These are phyloP conservation scores for Catharus bicknelli DNA, from an alignment of 2,113 vertebrate species.

Conservation along the genomic window DNA sequence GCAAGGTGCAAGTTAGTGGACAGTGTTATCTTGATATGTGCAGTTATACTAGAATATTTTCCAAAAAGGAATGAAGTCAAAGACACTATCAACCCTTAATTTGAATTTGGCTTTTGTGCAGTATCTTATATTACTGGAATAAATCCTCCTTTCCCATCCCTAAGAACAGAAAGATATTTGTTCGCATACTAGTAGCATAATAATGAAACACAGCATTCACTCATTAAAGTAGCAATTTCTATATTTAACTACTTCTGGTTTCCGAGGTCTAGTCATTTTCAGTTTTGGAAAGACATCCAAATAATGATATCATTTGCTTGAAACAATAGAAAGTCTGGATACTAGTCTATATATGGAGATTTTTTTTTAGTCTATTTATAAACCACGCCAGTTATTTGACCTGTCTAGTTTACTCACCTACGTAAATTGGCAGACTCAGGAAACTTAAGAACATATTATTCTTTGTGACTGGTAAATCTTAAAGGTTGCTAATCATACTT, in stretches of 20 bases:
- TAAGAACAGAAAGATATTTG: constrained; percentile 58
- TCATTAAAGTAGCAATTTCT: constrained; percentile 52
- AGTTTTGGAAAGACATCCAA: constrained; percentile 63
- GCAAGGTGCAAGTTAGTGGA: not conserved
- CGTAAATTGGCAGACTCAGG: constrained; percentile 52
- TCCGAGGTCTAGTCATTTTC: constrained; percentile 53
- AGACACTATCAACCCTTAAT: not conserved
- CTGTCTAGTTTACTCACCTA: constrained; percentile 67
- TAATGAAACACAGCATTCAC: constrained; percentile 45
- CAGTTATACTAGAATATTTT: not conserved
- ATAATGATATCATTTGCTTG: constrained; percentile 67
- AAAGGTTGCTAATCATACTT: not conserved
- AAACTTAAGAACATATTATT: constrained; percentile 59
- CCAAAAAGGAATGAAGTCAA: not conserved
- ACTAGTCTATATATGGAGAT: constrained; percentile 67
- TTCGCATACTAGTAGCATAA: constrained; percentile 46
- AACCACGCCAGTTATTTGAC: constrained; percentile 62
- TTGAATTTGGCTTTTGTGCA: constrained; percentile 25
- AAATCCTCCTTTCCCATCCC: constrained; percentile 25
- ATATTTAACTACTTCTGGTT: constrained; percentile 62
- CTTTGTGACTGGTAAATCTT: not conserved
- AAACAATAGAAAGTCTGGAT: constrained; percentile 73
- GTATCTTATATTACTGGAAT: constrained; percentile 34
- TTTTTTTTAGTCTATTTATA: constrained; percentile 65
- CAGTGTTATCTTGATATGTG: not conserved